Evolutionary conservation across 2,888 invertebrate species (phyloP).

Genomic region (Anthoptus insignis): DNA sequence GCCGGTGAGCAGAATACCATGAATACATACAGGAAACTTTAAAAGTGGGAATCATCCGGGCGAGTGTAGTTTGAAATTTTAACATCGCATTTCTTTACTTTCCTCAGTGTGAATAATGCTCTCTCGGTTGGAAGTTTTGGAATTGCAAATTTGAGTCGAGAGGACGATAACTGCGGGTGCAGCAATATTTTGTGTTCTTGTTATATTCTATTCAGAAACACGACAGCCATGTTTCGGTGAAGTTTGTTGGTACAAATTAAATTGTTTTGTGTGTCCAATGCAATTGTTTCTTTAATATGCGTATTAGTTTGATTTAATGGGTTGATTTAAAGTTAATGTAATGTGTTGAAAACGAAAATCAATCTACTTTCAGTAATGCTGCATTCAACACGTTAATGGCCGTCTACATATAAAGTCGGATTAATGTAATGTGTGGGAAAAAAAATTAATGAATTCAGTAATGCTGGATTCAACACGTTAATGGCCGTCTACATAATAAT

Average conservation of each 20-base stretch:
- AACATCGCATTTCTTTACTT: slow-evolving; percentile 49
- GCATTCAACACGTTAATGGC: no score
- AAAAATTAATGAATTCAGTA: no score
- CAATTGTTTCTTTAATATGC: background rate
- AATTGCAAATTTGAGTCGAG: slow-evolving; percentile 38
- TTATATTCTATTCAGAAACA: slow-evolving; percentile 23
- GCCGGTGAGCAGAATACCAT: slow-evolving; percentile 73
- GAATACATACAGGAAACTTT: slow-evolving; percentile 76
- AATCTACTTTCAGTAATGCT: no score
- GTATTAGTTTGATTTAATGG: background rate
- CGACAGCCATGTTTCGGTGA: slow-evolving; percentile 15
- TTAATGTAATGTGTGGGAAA: no score
- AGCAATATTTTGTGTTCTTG: slow-evolving; percentile 31
- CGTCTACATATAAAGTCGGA: no score
- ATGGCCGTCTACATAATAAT: no score
- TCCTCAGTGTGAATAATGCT: slow-evolving; percentile 45
- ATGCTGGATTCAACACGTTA: no score
- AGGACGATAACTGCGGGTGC: slow-evolving; percentile 27
- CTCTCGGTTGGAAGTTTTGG: slow-evolving; percentile 36
- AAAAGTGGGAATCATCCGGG: slow-evolving; percentile 72
- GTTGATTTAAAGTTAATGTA: no score
- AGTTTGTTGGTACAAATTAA: slow-evolving; percentile 9
- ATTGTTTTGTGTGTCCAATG: slow-evolving; percentile 13
- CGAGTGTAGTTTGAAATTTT: slow-evolving; percentile 58
- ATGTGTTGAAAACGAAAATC: no score